phyloP scores from a whole-genome alignment of 2,113 vertebrate species.

The Microtus richardsoni region DNA sequence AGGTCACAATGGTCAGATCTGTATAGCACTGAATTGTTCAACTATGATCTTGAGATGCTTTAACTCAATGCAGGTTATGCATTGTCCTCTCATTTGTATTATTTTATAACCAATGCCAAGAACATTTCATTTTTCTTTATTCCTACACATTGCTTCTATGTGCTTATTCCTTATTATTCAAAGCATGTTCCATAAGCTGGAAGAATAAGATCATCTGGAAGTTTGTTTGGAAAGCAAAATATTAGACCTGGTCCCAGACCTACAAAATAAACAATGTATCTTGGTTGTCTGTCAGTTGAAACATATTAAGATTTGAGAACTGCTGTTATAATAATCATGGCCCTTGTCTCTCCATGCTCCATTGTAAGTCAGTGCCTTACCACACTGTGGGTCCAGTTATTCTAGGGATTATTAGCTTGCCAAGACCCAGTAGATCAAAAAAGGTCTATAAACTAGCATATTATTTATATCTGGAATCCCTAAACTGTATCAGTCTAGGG shows the following conservation, averaged over 20 bases:
- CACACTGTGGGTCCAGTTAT: neutral
- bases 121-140: neutral
- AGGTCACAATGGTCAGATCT: neutral
- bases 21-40: neutral
- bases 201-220: neutral
- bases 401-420: neutral
- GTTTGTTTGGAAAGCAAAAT: conserved; percentile 25
- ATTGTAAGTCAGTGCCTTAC: neutral
- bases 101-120: neutral
- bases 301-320: neutral
- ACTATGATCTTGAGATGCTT: neutral
- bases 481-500: neutral
- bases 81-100: neutral
- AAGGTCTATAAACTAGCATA: neutral
- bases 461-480: neutral
- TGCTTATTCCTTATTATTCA: neutral
- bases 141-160: neutral
- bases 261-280: neutral
- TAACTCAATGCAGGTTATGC: neutral
- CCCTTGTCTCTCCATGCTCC: neutral
- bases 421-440: neutral
- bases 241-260: neutral
- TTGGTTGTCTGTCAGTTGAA: neutral
- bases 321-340: neutral
- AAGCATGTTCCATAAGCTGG: neutral